Percentiles rank a stretch among this genome's conserved stretches.
Evolutionary conservation across 1,140 invertebrate genomes (phyloP).

Genomic region (Dufourea novaeangliae): DNA sequence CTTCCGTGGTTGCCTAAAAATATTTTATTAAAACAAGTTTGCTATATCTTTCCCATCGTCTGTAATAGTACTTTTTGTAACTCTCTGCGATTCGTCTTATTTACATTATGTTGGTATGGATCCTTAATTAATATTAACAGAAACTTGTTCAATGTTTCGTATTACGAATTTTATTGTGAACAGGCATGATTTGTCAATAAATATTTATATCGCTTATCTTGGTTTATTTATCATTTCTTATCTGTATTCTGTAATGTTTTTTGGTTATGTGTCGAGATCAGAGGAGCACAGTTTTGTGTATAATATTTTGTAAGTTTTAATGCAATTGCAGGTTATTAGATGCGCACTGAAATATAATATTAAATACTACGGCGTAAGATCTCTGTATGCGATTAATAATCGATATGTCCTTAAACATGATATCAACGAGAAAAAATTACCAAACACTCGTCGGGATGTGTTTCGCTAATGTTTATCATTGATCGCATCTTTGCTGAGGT

Average conservation of each 20-base stretch:
- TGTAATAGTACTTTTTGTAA: not conserved
- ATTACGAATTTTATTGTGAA: not conserved
- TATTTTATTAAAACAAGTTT: too few species aligned
- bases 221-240: slow-evolving; percentile 6
- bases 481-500: slow-evolving; percentile 66
- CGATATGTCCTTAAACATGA: slow-evolving; percentile 49
- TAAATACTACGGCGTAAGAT: slow-evolving; percentile 11
- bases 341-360: slow-evolving; percentile 36
- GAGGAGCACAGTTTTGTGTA: not conserved
- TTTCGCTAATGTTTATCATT: slow-evolving; percentile 55
- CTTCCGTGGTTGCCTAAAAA: too few species aligned
- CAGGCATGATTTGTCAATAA: slow-evolving; percentile 12
- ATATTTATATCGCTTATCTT: slow-evolving; percentile 14
- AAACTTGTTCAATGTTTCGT: not conserved
- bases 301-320: slow-evolving; percentile 27
- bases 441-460: slow-evolving; percentile 48
- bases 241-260: slow-evolving; percentile 1
- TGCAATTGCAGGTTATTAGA: slow-evolving; percentile 56
- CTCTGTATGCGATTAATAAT: slow-evolving; percentile 22
- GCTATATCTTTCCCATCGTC: too few species aligned
- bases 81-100: not conserved
- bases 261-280: not conserved
- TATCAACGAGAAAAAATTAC: slow-evolving; percentile 25
- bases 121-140: slow-evolving; percentile 10
- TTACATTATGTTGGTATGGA: not conserved